phyloP scores from a whole-genome alignment of 2,113 vertebrate genomes.

The Pristiophorus japonicus region DNA sequence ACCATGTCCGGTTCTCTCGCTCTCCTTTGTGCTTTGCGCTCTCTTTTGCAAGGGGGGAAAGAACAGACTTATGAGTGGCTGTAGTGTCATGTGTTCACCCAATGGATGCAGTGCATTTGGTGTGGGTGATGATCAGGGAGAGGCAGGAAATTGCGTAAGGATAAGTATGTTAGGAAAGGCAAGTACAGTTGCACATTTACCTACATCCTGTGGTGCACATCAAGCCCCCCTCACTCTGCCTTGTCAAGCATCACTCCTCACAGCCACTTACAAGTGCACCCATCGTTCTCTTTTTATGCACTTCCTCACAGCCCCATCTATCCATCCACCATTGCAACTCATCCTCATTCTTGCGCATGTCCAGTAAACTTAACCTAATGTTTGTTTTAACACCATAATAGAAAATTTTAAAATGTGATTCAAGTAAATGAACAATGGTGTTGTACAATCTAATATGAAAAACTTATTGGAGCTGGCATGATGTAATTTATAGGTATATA shows the following conservation, averaged over 20 bases:
- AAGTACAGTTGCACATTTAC: not conserved
- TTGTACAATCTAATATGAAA: not conserved
- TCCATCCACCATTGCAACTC: not conserved
- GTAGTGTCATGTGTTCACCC: not conserved
- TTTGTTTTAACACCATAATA: not conserved
- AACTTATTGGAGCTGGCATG: not conserved
- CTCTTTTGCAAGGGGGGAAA: not conserved
- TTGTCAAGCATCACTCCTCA: not conserved
- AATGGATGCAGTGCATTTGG: too few relatives aligned
- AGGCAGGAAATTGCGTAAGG: too few relatives aligned
- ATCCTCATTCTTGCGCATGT: not conserved
- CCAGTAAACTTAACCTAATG: not conserved
- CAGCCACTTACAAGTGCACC: not conserved
- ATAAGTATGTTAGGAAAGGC: not conserved
- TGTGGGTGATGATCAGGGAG: too few relatives aligned
- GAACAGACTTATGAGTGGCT: not conserved
- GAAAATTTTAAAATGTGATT: not conserved
- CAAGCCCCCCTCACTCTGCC: not conserved
- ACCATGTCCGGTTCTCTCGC: not conserved
- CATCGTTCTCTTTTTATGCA: not conserved
- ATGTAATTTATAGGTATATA: not conserved
- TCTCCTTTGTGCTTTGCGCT: not conserved
- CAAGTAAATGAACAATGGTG: not conserved
- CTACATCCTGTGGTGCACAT: not conserved
- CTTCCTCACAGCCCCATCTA: not conserved